Base-by-base conservation (phyloP, 2,888 invertebrate species). In the Epinotia brunnichana region DNA sequence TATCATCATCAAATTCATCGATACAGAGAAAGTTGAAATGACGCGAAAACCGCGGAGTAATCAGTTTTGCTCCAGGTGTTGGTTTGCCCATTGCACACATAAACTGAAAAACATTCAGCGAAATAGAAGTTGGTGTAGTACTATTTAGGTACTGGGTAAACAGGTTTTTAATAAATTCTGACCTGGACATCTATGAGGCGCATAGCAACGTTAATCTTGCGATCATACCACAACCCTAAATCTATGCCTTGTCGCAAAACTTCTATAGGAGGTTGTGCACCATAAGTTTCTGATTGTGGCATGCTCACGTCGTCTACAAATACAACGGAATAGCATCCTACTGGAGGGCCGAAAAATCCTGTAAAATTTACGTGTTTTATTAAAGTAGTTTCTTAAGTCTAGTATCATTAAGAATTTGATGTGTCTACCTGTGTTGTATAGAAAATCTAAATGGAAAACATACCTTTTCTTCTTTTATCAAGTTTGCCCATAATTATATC, bases 291-390 rank as follows among this genome's bases (percentile, higher is more conserved):
- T 69, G 97, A 95, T 80, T 97, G 93, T 0, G 99, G 99, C 98
- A 99, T 98, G 81, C 98, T 98, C n/a, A 99, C 95, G 86, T 99
- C 99, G 83, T 99, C 99, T 48, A 99, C 97, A 86, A 99, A 99
- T 61, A 98, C 95, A 15, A 99, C 96, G 87, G 96, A 95, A 81
- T 96, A 95, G 85, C 98, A 98, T 4, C 98, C 98, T 63, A 98
- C 95, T 0, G 98, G 98, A 0, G 99, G 98, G 0, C 99, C 99
- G 84, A 95, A 99, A 15, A 98, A 97, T 1, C 99, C 96, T 95
- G 67, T 2, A 66, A 63, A n/a, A 29, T 29, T 77, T 75, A 75
- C 39, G 48, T 2, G 61, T 61, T 59, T 15, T 17, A 0, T 48
- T 7, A 48, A 35, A n/a, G 0, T n/a, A n/a, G 7, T 13, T n/a